Conservation (phyloP, 2,113 vertebrate species). For the Tychaedon coryphoeus region DNA sequence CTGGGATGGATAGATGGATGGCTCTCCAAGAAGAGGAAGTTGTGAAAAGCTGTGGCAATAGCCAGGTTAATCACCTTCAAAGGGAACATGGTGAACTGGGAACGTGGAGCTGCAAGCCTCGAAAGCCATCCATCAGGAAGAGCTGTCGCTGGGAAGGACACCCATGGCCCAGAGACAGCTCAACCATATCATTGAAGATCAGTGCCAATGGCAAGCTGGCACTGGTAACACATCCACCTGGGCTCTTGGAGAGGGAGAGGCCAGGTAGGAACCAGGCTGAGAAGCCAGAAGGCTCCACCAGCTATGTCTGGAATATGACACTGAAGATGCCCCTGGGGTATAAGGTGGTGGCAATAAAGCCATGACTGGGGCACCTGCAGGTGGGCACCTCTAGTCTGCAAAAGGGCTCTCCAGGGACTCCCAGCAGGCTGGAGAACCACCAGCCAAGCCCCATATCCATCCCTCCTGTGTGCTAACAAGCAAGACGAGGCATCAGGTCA, state of each 20-base stretch:
- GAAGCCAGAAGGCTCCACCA: neutral
- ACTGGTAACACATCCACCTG: neutral
- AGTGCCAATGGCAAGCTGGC: neutral
- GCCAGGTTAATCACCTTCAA: neutral
- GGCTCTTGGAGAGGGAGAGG: neutral
- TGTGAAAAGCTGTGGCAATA: neutral
- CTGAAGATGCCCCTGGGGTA: neutral
- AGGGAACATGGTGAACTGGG: neutral
- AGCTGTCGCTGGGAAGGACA: neutral
- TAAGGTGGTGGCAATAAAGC: neutral
- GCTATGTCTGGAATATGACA: fast-evolving
- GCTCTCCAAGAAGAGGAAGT: neutral
- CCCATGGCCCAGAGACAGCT: neutral
- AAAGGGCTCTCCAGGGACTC: neutral
- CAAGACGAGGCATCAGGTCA: neutral
- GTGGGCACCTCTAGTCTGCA: neutral
- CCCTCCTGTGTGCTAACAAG: neutral
- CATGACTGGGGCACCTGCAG: neutral
- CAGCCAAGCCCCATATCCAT: neutral
- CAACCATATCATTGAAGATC: fast-evolving
- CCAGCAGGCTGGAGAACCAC: neutral
- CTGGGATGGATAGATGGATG: neutral
- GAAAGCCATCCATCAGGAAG: neutral
- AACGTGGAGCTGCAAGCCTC: fast-evolving
- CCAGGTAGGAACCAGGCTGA: neutral